These are phyloP conservation scores for Agapostemon virescens DNA, from an alignment of 2,888 invertebrate species.

Conservation along the genomic window DNA sequence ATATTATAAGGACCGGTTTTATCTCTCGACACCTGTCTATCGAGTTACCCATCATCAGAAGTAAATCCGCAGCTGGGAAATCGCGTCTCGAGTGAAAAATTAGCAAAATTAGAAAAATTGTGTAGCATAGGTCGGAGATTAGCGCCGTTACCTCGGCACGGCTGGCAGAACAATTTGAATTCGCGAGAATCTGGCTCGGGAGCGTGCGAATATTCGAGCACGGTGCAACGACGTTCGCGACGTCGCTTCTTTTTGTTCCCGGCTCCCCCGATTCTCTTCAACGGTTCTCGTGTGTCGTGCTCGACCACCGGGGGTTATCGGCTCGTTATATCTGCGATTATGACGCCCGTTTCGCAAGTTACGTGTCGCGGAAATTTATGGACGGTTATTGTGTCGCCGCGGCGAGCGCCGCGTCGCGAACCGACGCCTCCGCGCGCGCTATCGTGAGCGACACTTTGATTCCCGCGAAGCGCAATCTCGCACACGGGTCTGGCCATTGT, in stretches of 20 bases:
- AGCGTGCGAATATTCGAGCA: constrained; percentile 18
- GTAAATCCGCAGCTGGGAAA: no score
- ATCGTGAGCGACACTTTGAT: background rate
- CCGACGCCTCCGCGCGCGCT: background rate
- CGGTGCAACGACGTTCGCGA: background rate
- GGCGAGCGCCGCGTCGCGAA: background rate
- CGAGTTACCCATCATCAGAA: no score
- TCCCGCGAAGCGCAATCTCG: constrained; percentile 18
- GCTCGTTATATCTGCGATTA: constrained; percentile 28
- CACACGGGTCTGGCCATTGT: background rate
- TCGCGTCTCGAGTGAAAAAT: no score
- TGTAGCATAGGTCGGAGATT: no score
- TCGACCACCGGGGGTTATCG: constrained; percentile 1
- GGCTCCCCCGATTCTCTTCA: background rate
- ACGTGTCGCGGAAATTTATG: constrained; percentile 26
- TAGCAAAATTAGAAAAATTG: no score
- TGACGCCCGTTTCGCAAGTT: constrained; percentile 9
- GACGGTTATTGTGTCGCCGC: constrained; percentile 7
- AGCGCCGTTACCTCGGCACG: no score
- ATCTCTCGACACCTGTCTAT: no score
- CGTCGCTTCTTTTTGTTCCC: background rate
- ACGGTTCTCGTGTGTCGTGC: background rate
- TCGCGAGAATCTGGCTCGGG: no score
- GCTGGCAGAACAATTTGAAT: no score
- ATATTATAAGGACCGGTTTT: no score